phyloP scores from a whole-genome alignment of 2,888 invertebrate species.

The Clivina fossor region DNA sequence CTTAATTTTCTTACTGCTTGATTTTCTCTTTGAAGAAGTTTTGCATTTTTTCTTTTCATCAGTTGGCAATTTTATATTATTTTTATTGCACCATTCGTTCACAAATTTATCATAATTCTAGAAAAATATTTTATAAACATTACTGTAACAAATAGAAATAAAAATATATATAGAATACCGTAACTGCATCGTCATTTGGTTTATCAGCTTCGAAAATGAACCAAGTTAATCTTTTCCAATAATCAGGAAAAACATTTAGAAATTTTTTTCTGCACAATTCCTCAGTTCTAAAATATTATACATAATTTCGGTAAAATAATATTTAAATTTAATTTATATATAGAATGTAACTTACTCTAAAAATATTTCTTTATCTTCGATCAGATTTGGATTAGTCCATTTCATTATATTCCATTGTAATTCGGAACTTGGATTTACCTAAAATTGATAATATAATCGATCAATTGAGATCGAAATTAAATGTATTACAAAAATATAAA shows the following conservation, averaged over 20 bases:
- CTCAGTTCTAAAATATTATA: constrained; percentile 13
- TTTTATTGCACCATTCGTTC: constrained; percentile 11
- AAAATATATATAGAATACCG: neutral
- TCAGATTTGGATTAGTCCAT: constrained; percentile 42
- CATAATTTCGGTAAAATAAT: neutral
- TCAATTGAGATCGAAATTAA: neutral
- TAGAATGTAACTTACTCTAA: constrained; percentile 7
- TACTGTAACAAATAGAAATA: neutral
- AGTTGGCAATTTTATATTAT: neutral
- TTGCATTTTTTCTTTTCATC: neutral
- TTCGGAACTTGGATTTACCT: constrained; percentile 47
- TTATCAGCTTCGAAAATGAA: neutral
- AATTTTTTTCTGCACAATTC: constrained; percentile 11
- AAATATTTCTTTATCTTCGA: constrained; percentile 14
- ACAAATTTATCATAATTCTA: constrained; percentile 12
- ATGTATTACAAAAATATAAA: neutral
- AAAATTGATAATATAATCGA: constrained; percentile 33
- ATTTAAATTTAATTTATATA: neutral
- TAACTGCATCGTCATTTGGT: constrained; percentile 7
- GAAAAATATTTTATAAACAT: neutral
- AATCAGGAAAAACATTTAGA: constrained; percentile 17
- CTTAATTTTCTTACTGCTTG: neutral
- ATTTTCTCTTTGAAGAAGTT: neutral
- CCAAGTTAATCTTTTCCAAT: constrained; percentile 23
- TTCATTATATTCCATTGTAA: constrained; percentile 49